Percentiles rank a stretch among this genome's conserved stretches.
phyloP scores from a whole-genome alignment of 1,140 invertebrate species.

The Cydia pomonella region DNA sequence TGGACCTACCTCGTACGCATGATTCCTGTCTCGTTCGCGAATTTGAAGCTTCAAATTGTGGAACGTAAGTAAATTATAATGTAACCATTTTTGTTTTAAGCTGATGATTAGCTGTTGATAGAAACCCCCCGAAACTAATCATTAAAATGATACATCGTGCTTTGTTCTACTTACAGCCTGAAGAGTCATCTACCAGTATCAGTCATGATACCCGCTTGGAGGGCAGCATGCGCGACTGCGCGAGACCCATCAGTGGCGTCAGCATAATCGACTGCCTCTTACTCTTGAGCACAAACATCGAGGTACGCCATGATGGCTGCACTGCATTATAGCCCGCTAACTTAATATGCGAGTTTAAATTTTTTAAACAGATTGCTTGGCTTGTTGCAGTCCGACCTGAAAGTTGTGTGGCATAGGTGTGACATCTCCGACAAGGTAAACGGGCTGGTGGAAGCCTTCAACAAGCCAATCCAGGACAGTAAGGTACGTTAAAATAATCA shows the following conservation, averaged over 20 bases:
- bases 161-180: neutral
- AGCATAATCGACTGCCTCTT: neutral
- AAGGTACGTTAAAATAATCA: neutral
- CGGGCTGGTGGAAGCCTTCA: neutral
- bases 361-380: neutral
- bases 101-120: no score
- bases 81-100: no score
- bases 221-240: neutral
- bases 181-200: no score
- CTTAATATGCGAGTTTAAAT: neutral
- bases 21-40: no score
- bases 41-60: neutral
- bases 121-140: neutral
- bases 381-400: slow-evolving; percentile 8
- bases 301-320: no score
- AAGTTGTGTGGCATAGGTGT: neutral
- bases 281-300: no score
- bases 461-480: neutral
- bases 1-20: neutral
- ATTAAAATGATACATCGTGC: neutral
- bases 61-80: neutral
- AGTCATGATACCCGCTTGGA: neutral
- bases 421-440: neutral
- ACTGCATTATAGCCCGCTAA: neutral
- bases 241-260: slow-evolving; percentile 6